Conservation (phyloP, 2,113 vertebrate species). For the Nothocercus julius region DNA sequence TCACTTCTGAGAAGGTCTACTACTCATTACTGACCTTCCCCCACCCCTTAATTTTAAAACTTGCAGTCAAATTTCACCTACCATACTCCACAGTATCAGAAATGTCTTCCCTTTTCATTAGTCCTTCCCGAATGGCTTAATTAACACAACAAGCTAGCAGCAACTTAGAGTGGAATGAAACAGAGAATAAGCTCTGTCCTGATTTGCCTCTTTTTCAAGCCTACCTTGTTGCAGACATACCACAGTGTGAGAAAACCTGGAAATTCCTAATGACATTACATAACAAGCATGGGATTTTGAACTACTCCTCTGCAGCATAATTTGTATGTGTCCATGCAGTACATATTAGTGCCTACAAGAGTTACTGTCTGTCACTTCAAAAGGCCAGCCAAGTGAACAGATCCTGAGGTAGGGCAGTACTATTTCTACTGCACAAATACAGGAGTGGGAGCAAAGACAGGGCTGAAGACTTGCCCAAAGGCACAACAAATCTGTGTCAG, state of each 20-base stretch:
- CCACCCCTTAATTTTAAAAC: not conserved
- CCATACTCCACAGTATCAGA: accelerated
- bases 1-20: not conserved
- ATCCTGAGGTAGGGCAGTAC: not conserved
- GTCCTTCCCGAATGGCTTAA: not conserved
- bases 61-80: not conserved
- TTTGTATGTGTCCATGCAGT: not conserved
- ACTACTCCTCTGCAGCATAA: not conserved
- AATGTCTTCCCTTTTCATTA: not conserved
- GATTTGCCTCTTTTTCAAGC: not conserved
- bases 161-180: not conserved
- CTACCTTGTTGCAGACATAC: not conserved
- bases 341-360: not conserved
- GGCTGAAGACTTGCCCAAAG: not conserved
- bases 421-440: not conserved
- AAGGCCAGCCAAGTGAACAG: not conserved
- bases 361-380: not conserved
- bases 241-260: not conserved
- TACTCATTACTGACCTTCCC: not conserved
- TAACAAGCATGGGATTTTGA: not conserved
- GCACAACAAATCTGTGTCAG: not conserved
- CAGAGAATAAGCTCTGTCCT: not conserved
- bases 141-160: not conserved
- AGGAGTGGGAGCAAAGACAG: not conserved
- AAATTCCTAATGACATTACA: not conserved